Percentiles rank a stretch among this genome's conserved stretches.
Conservation (phyloP, 2,888 invertebrate genomes). For the Pristionchus arcanus region DNA sequence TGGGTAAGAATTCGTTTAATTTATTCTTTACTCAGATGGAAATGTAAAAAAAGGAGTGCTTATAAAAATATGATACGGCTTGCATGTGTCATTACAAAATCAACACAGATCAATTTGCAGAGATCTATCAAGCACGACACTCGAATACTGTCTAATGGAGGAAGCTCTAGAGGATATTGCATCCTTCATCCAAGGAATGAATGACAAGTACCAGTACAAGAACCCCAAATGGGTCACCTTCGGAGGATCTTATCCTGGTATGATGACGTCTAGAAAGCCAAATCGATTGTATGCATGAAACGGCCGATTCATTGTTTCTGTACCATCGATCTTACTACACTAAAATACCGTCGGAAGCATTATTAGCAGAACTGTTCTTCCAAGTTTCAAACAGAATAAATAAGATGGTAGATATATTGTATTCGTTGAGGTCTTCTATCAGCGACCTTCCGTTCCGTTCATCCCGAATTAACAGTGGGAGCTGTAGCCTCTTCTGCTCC, state of each 20-base stretch:
- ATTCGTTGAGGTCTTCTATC: not conserved
- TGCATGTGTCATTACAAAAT: too few relatives aligned
- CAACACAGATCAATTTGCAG: constrained; percentile 81
- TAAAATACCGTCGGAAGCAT: too few relatives aligned
- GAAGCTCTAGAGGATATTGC: constrained; percentile 88
- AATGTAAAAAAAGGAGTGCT: too few relatives aligned
- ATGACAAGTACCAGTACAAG: constrained; percentile 77
- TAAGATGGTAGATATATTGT: not conserved
- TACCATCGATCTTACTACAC: too few relatives aligned
- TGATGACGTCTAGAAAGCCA: not conserved
- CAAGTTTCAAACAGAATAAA: too few relatives aligned
- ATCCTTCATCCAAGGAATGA: constrained; percentile 88
- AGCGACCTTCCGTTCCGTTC: constrained; percentile 25
- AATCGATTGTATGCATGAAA: too few relatives aligned
- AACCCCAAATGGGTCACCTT: constrained; percentile 90
- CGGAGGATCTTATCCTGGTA: constrained; percentile 94
- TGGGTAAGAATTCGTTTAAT: constrained; percentile 54
- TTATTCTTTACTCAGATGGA: not conserved
- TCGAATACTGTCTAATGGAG: constrained; percentile 86
- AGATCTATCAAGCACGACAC: constrained; percentile 88
- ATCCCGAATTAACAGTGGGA: constrained; percentile 54
- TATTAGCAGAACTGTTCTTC: too few relatives aligned
- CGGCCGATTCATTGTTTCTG: too few relatives aligned
- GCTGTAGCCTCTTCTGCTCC: constrained; percentile 56
- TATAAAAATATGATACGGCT: too few relatives aligned